phyloP scores from a whole-genome alignment of 2,888 invertebrate species.

The Lepas anatifera region DNA sequence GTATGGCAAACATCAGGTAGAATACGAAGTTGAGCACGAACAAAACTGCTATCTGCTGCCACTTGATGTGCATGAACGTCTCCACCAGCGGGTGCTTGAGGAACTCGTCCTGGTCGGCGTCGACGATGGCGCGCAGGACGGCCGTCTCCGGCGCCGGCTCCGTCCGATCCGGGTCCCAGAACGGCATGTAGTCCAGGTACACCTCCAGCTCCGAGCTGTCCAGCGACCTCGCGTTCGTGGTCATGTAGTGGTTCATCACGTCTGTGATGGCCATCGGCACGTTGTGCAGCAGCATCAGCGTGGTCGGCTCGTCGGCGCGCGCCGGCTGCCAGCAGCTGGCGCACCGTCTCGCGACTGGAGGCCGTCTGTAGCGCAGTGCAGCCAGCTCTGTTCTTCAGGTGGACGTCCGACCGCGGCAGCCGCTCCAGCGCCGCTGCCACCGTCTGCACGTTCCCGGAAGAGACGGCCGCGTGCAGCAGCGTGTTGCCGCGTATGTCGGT shows the following conservation, averaged over 20 bases:
- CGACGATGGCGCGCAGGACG: slow-evolving; percentile 41
- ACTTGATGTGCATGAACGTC: slow-evolving; percentile 45
- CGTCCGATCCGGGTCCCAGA: slow-evolving; percentile 19
- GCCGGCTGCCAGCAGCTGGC: slow-evolving; percentile 38
- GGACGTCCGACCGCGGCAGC: slow-evolving; percentile 26
- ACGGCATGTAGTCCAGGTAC: slow-evolving; percentile 39
- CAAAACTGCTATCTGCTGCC: slow-evolving; percentile 42
- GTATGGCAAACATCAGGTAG: slow-evolving; percentile 40
- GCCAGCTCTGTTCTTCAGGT: slow-evolving; percentile 38
- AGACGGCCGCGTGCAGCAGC: slow-evolving; percentile 8
- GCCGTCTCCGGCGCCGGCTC: slow-evolving; percentile 45
- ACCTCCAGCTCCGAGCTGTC: slow-evolving; percentile 37
- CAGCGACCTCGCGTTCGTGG: slow-evolving; percentile 37
- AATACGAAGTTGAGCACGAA: slow-evolving; percentile 42
- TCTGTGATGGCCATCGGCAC: slow-evolving; percentile 43
- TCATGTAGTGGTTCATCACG: slow-evolving; percentile 41
- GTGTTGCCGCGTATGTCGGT: slow-evolving; percentile 40
- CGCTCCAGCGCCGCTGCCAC: neutral
- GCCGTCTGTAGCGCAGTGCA: slow-evolving; percentile 43
- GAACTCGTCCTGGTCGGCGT: slow-evolving; percentile 38
- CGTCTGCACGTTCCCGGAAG: neutral
- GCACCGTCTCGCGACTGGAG: slow-evolving; percentile 37
- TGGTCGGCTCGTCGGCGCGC: slow-evolving; percentile 40
- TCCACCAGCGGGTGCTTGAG: slow-evolving; percentile 45
- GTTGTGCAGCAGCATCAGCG: slow-evolving; percentile 43